Conservation (phyloP, 1,140 invertebrate species). For the Papilio xuthus region DNA sequence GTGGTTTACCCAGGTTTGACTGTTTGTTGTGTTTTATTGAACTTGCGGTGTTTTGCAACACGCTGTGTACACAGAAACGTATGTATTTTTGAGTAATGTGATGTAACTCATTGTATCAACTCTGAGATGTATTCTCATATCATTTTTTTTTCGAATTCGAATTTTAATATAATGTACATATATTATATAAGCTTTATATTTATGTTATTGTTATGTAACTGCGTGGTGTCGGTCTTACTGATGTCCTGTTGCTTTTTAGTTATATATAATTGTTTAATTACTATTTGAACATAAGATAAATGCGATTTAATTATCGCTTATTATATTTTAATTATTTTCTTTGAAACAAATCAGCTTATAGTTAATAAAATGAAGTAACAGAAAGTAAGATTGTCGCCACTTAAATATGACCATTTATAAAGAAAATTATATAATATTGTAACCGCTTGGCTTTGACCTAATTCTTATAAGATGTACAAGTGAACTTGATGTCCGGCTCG, state of each 20-base stretch:
- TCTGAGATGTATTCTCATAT: slow-evolving; percentile 44
- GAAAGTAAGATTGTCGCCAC: slow-evolving; percentile 4
- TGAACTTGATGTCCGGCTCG: background rate
- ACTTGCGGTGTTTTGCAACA: slow-evolving; percentile 38
- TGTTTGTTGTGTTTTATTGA: background rate
- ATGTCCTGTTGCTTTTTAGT: background rate
- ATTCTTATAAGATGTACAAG: too few species aligned
- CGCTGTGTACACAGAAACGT: slow-evolving; percentile 26
- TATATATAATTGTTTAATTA: too few species aligned
- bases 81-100: slow-evolving; percentile 47
- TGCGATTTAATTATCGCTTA: background rate
- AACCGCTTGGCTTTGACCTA: background rate
- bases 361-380: background rate
- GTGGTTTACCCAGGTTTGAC: too few species aligned
- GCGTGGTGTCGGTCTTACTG: slow-evolving; percentile 26
- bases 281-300: too few species aligned
- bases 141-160: slow-evolving; percentile 44
- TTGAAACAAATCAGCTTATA: background rate
- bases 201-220: slow-evolving; percentile 20
- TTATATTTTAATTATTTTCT: background rate
- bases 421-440: background rate
- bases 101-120: slow-evolving; percentile 34
- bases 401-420: background rate
- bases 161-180: slow-evolving; percentile 43
- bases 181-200: slow-evolving; percentile 37